Percentiles rank a stretch among this genome's conserved stretches.
Conservation (phyloP, 1,140 invertebrate species). For the Calosoma granatense region DNA sequence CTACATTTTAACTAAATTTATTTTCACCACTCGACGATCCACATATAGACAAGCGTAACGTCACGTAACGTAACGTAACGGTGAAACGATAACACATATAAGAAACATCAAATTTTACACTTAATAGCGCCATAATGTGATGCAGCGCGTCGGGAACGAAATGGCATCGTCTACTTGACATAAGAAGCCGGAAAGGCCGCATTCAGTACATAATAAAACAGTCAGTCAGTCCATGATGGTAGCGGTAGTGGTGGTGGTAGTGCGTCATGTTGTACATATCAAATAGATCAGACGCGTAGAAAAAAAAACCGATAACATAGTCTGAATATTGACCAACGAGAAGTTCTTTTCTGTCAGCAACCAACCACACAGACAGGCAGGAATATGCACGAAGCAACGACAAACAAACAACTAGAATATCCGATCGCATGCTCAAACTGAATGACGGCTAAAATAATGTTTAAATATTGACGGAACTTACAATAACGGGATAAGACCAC, state of each 20-base stretch:
- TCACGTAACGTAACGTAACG: too few species aligned
- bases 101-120: conserved; percentile 8
- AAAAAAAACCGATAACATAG: background rate
- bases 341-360: too few species aligned
- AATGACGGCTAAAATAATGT: background rate
- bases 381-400: too few species aligned
- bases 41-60: too few species aligned
- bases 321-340: conserved; percentile 3
- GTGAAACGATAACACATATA: too few species aligned
- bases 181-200: background rate
- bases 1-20: too few species aligned
- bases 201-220: conserved; percentile 5
- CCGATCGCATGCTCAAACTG: background rate
- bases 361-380: too few species aligned
- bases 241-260: background rate
- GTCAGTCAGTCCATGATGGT: background rate
- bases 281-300: background rate
- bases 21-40: too few species aligned
- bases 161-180: background rate
- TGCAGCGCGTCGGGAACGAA: background rate
- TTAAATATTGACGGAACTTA: background rate
- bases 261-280: conserved; percentile 4
- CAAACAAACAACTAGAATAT: too few species aligned
- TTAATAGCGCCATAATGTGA: background rate
- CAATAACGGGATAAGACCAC: background rate